Base-by-base conservation (phyloP, 2,797 vertebrate genomes). In the Mico argentatus region DNA sequence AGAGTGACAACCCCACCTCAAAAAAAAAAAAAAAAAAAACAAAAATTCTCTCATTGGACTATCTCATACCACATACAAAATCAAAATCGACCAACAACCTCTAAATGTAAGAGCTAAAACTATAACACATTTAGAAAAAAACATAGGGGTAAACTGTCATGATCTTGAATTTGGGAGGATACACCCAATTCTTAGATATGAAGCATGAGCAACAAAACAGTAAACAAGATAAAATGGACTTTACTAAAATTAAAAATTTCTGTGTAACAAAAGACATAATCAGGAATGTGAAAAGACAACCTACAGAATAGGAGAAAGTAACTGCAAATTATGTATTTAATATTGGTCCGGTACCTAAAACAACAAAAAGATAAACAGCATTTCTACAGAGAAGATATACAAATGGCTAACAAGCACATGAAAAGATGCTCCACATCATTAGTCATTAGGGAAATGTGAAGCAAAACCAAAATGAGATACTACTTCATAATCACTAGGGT, bases 301-400 rank as follows among this genome's bases (percentile, higher is more conserved):
- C 79, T 87, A 86, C 24, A 90, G 24, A 90, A 52, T 39, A 48
- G 79, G 19, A 95, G 30, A 55, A 67, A 95, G 73, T 84, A 64
- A 41, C 15, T 85, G 73, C 61, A 81, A 89, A 88, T 75, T 46
- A 86, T 36, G 20, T 33, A 80, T 44, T 30, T 92, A 77, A 77
- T 61, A 89, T 70, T 33, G 24, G 41, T 46, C 36, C 24, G 1
- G 33, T 85, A 86, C 36, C 36, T 33, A 94, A 92, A 94, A 81
- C 61, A 67, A 67, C 14, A 4, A 67, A n/a, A 67, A n/a, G 15
- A n/a, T 67, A 59, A 57, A 85, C 6, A 91, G n/a, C 55, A 76
- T 61, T 94, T 94, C 73, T 88, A 48, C 64, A 76, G 85, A 94
- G 39, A 88, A 94, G 52, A 88, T 14, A 86, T 36, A 83, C 33